These are phyloP conservation scores for Phasia obesa DNA, from an alignment of 2,888 invertebrate genomes.

Conservation along the genomic window DNA sequence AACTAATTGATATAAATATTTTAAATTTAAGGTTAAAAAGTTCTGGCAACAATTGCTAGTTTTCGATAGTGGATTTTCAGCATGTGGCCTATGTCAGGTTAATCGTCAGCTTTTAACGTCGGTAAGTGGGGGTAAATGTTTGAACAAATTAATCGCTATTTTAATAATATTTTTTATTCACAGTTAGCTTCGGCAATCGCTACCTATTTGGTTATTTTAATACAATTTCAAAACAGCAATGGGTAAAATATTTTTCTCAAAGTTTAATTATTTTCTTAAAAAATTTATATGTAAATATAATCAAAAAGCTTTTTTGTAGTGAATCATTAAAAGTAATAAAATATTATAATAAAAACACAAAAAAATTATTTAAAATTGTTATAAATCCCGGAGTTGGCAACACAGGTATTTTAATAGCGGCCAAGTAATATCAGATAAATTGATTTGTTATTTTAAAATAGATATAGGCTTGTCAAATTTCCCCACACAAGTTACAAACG, in stretches of 20 bases:
- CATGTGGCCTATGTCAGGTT: slow-evolving; percentile 84
- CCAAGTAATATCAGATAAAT: too few relatives aligned
- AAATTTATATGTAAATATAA: too few relatives aligned
- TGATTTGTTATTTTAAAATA: too few relatives aligned
- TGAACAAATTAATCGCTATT: neutral
- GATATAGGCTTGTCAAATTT: too few relatives aligned
- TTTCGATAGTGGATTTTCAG: slow-evolving; percentile 82
- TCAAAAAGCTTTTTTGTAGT: too few relatives aligned
- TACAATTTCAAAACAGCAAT: slow-evolving; percentile 84
- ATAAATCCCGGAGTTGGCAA: too few relatives aligned
- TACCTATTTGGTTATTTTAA: slow-evolving; percentile 84
- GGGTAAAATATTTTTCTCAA: slow-evolving; percentile 76
- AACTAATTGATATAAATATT: too few relatives aligned
- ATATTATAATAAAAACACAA: too few relatives aligned
- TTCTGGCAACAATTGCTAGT: slow-evolving; percentile 82
- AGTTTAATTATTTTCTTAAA: neutral
- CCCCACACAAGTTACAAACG: too few relatives aligned
- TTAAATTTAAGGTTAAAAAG: slow-evolving; percentile 76
- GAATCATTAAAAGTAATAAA: too few relatives aligned
- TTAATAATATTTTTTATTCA: slow-evolving; percentile 73
- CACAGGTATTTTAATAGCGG: too few relatives aligned
- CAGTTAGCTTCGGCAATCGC: slow-evolving; percentile 84
- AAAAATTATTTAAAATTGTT: too few relatives aligned
- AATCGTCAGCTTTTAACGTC: slow-evolving; percentile 84
- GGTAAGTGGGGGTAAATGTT: slow-evolving; percentile 78